A percentile compares a stretch with the other conserved stretches of the same genome.
These are phyloP conservation scores for Pipistrellus pipistrellus DNA, from an alignment of 2,797 vertebrate species.

Conservation along the genomic window DNA sequence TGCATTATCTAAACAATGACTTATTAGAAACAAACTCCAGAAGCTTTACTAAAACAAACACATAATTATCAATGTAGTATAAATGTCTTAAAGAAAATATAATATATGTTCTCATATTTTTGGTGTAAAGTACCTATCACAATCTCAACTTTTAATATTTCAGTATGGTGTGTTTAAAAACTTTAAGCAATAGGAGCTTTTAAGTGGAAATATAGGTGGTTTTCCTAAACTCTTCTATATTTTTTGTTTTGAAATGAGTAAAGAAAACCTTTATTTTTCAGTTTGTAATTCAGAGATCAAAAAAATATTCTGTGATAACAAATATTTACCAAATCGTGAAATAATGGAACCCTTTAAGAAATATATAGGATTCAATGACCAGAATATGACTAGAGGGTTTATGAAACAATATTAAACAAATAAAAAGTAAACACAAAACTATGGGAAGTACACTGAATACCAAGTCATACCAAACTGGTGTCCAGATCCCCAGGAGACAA, in stretches of 20 bases:
- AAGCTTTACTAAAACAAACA: constrained; percentile 34
- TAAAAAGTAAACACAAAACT: constrained; percentile 31
- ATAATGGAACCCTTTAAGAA: constrained; percentile 22
- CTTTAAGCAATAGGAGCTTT: neutral
- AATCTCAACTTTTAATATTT: constrained; percentile 58
- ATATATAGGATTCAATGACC: neutral
- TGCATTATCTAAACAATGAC: constrained; percentile 24
- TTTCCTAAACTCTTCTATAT: constrained; percentile 20
- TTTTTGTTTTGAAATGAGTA: constrained; percentile 51
- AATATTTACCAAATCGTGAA: constrained; percentile 49
- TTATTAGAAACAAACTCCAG: constrained; percentile 56
- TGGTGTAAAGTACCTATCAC: constrained; percentile 18
- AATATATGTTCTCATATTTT: constrained; percentile 49
- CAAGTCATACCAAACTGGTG: constrained; percentile 91
- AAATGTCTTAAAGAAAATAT: constrained; percentile 37
- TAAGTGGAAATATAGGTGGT: constrained; percentile 6
- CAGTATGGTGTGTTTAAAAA: constrained; percentile 3
- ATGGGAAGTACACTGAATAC: constrained; percentile 21
- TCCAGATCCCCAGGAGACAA: constrained; percentile 94
- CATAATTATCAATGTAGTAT: neutral
- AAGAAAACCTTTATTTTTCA: constrained; percentile 63
- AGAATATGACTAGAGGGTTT: neutral
- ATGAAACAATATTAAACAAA: constrained; percentile 22
- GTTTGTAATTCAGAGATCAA: constrained; percentile 45
- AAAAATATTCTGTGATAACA: constrained; percentile 58